Base-by-base conservation (phyloP, 1,140 invertebrate genomes). In the Drosophila guanche region DNA sequence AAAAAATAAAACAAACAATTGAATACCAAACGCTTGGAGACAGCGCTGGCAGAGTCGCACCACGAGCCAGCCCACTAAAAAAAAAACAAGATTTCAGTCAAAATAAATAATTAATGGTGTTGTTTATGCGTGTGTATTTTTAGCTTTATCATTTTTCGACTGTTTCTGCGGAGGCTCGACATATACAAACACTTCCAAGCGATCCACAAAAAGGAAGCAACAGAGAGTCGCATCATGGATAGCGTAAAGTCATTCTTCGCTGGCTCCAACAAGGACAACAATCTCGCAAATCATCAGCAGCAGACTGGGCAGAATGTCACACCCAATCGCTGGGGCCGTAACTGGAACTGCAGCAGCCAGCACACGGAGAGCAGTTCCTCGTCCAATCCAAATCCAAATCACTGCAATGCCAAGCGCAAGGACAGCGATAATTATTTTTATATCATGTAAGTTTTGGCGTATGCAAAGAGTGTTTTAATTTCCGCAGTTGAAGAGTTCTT, bases 341-440 rank as follows among this genome's bases (percentile, higher is more conserved):
- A 63, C 60, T 88, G 83, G 83, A 79, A 69, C 56, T 65, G 67
- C 16, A 67, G 65, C 43, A 54, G 73, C 27, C 62, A 68, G 59
- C 66, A 71, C 7, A 25, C 75, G n/a, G 84, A 79, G 16, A 50
- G 69, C 12, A 46, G 70, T 47, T 16, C 63, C 0, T 7, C 53
- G n/a, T 25, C 50, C 40, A 76, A 74, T 25, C 62, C 74, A 16
- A 77, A 81, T 22, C 22, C 57, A 4, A 72, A 72, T 42, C 70
- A 61, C 3, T 70, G 48, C 22, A 72, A 79, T 40, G 58, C 41
- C 7, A 90, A 90, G 52, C 79, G 81, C 59, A 90, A 90, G 79
- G 89, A 90, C 37, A 90, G 74, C 48, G 89, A 90, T 57, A 90
- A 60, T 46, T 90, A 90, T 66, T 90, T 90, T 37, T 90, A 90